phyloP scores from a whole-genome alignment of 2,888 invertebrate genomes.

The Leptogaster cylindrica region DNA sequence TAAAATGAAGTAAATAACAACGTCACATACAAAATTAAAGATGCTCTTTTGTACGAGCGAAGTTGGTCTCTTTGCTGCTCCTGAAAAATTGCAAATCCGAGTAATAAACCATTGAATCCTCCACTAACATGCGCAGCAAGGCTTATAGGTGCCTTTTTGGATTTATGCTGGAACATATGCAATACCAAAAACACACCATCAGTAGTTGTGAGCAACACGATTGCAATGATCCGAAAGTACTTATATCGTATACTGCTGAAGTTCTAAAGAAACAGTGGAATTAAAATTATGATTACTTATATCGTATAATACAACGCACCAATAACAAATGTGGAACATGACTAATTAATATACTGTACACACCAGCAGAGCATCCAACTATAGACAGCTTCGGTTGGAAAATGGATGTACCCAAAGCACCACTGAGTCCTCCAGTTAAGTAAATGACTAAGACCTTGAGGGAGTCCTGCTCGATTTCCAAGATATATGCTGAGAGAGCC shows the following conservation, averaged over 20 bases:
- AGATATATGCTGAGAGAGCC: constrained; percentile 64
- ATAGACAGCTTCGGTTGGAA: constrained; percentile 77
- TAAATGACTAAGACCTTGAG: constrained; percentile 75
- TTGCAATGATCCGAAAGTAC: constrained; percentile 66
- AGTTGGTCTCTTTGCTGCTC: no score
- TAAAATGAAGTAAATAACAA: background rate
- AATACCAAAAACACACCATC: constrained; percentile 68
- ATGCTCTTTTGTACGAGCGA: background rate
- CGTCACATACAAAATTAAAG: background rate
- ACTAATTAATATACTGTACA: constrained; percentile 85
- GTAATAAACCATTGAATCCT: constrained; percentile 69
- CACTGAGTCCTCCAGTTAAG: constrained; percentile 75
- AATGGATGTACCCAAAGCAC: constrained; percentile 76
- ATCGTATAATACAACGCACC: no score
- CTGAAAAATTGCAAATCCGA: constrained; percentile 63
- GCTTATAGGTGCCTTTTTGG: constrained; percentile 66
- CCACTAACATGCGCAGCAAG: constrained; percentile 77
- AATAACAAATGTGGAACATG: constrained; percentile 84
- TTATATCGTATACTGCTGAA: constrained; percentile 61
- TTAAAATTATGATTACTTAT: no score
- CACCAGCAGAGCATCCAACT: constrained; percentile 89
- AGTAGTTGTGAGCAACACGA: constrained; percentile 69
- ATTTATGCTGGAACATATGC: constrained; percentile 61
- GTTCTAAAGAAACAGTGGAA: constrained; percentile 60
- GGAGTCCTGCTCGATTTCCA: constrained; percentile 78